A percentile compares a stretch with the other conserved stretches of the same genome.
Evolutionary conservation across 2,797 vertebrate species (phyloP).

Genomic region (Schizopygopsis pylzovi): DNA sequence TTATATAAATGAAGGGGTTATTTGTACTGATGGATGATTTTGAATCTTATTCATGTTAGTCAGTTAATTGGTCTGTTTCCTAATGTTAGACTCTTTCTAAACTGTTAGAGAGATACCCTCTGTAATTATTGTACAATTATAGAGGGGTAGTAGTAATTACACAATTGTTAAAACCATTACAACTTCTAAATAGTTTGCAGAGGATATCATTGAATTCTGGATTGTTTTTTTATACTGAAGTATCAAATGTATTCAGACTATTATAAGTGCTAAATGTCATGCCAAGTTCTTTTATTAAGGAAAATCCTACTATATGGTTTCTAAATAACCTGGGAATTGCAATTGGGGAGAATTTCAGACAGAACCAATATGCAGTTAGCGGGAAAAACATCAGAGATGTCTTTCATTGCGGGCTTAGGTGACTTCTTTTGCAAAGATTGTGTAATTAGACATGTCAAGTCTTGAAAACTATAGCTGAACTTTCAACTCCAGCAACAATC

Average conservation of each 20-base stretch:
- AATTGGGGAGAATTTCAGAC: not conserved
- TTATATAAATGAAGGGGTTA: not conserved
- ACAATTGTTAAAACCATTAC: constrained; percentile 6
- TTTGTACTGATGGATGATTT: constrained; percentile 9
- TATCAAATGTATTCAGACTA: constrained; percentile 7
- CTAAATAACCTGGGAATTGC: constrained; percentile 23
- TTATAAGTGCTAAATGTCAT: constrained; percentile 11
- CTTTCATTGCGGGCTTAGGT: constrained; percentile 11
- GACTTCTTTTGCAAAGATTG: not conserved
- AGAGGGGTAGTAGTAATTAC: constrained; percentile 22
- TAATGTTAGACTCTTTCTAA: constrained; percentile 6
- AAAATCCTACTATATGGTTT: constrained; percentile 9
- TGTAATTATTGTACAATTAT: constrained; percentile 33
- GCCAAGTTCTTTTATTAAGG: not conserved
- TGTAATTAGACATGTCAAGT: constrained; percentile 3
- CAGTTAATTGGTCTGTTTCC: not conserved
- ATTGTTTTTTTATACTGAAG: not conserved
- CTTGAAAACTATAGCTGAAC: constrained; percentile 28
- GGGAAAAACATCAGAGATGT: not conserved
- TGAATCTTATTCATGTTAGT: not conserved
- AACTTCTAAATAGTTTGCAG: constrained; percentile 11
- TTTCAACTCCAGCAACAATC: not conserved
- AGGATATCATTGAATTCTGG: not conserved
- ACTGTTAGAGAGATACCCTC: not conserved
- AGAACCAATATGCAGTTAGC: constrained; percentile 6